Base-by-base conservation (phyloP, 2,797 vertebrate genomes). In the Myotis myotis region DNA sequence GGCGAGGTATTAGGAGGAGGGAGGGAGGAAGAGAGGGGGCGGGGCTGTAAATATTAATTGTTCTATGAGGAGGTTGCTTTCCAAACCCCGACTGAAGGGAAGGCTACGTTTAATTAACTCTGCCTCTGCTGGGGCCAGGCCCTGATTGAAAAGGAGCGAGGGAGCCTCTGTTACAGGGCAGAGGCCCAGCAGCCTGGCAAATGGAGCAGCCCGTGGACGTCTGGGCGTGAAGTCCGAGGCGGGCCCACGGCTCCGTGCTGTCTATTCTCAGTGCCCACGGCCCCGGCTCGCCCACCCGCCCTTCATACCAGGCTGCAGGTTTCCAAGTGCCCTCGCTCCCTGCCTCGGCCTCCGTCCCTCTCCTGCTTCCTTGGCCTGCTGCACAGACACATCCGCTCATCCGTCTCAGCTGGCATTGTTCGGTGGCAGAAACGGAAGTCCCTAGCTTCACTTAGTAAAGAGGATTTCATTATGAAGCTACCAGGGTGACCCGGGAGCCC, bases 81-180 rank as follows among this genome's bases (percentile, higher is more conserved):
- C 94, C 87, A 3, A 95, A 97, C 95, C 95, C 93, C 93, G 53
- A 96, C 95, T 87, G 55, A 91, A 95, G 94, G 97, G 96, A 95
- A 98, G 95, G 96, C 97, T 92, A 71, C 57, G 71, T 98, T 98
- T 98, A 98, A 98, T 98, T 98, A 98, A 97, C 97, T 98, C 86
- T 38, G 96, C 91, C 86, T 86, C n/a, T 94, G 83, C 62, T 1
- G 38, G 95, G 47, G 74, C 97, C 38, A 8, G 75, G 84, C 20
- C 60, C 75, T 83, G 97, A 79, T 93, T 96, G 91, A 78, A 44
- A 11, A 41, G 41, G 85, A 97, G 97, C 44, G 97, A 98, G 96
- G 1, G 2, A 51, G 93, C 23, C 66, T 78, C 68, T 0, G 0
- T 15, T 53, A 11, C 28, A 0, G 41, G 28, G 80, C 0, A 0